A percentile compares a stretch with the other conserved stretches of the same genome.
Evolutionary conservation across 2,888 invertebrate species (phyloP).

Genomic region (Amaurobius ferox): DNA sequence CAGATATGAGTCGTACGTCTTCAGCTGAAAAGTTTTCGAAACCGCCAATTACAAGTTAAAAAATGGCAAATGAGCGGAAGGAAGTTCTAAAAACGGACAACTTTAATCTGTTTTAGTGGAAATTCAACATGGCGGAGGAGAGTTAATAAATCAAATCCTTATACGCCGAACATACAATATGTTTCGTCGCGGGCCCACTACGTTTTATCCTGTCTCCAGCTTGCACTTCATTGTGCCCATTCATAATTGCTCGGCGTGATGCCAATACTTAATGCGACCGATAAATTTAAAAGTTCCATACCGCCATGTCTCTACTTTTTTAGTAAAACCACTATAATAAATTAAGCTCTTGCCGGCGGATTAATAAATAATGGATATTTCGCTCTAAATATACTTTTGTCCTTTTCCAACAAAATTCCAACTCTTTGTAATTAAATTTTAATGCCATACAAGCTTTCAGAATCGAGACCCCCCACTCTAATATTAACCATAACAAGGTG

Average conservation of each 20-base stretch:
- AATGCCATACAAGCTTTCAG: slow-evolving; percentile 49
- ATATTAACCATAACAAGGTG: slow-evolving; percentile 62
- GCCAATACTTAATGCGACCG: slow-evolving; percentile 68
- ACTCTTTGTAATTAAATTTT: slow-evolving; percentile 71
- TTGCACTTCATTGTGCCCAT: slow-evolving; percentile 64
- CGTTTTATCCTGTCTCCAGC: slow-evolving; percentile 69
- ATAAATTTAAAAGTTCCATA: slow-evolving; percentile 69
- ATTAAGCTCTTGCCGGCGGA: slow-evolving; percentile 58
- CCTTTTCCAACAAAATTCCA: slow-evolving; percentile 55
- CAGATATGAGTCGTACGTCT: not conserved
- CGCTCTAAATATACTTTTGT: slow-evolving; percentile 64
- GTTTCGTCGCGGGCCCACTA: slow-evolving; percentile 15
- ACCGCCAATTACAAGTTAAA: slow-evolving; percentile 52
- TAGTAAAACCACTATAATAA: slow-evolving; percentile 64
- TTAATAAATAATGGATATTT: slow-evolving; percentile 70
- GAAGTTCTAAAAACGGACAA: slow-evolving; percentile 28
- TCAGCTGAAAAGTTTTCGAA: slow-evolving; percentile 12
- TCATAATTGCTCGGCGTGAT: slow-evolving; percentile 69
- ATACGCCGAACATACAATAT: slow-evolving; percentile 36
- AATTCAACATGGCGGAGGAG: slow-evolving; percentile 37
- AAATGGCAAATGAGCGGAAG: slow-evolving; percentile 14
- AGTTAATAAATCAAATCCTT: slow-evolving; percentile 70
- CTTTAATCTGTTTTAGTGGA: slow-evolving; percentile 69
- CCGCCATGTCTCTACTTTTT: slow-evolving; percentile 23
- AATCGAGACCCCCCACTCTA: slow-evolving; percentile 37